A percentile compares a stretch with the other conserved stretches of the same genome.
Evolutionary conservation across 2,888 invertebrate species (phyloP).

Genomic region (Emmelina monodactyla): DNA sequence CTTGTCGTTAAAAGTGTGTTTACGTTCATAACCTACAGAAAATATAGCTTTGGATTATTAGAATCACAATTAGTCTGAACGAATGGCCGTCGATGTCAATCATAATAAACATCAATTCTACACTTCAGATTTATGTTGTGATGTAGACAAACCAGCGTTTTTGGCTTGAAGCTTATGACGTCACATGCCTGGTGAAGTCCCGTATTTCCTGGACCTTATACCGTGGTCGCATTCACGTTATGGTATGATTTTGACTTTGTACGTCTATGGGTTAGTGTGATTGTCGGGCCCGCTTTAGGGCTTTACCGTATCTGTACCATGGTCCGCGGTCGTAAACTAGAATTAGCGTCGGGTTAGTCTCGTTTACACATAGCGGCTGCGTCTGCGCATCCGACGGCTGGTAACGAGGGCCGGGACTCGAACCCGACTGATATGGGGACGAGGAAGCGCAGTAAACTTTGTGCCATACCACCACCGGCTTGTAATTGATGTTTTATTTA

Average conservation of each 20-base stretch:
- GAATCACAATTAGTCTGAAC: too few relatives aligned
- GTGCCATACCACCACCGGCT: background rate
- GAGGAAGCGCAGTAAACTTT: constrained; percentile 46
- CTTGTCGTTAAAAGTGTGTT: constrained; percentile 25
- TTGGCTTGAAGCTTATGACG: too few relatives aligned
- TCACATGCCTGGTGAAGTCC: too few relatives aligned
- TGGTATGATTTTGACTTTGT: too few relatives aligned
- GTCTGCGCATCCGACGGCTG: constrained; percentile 44
- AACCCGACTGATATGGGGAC: constrained; percentile 46
- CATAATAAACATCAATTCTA: too few relatives aligned
- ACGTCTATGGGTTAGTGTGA: constrained; percentile 34
- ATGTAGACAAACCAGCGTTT: too few relatives aligned
- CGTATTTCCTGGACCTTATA: too few relatives aligned
- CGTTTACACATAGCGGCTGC: constrained; percentile 64
- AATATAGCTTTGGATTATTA: too few relatives aligned
- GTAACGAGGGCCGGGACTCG: constrained; percentile 43
- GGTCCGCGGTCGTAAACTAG: constrained; percentile 52
- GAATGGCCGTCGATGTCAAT: too few relatives aligned
- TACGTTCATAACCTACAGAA: constrained; percentile 46
- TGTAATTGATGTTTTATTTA: background rate
- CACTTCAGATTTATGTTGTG: too few relatives aligned
- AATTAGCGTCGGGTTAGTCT: constrained; percentile 56
- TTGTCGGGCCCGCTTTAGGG: constrained; percentile 39
- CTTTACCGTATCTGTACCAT: constrained; percentile 38
- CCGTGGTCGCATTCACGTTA: too few relatives aligned